Base-by-base conservation (phyloP, 1,140 invertebrate genomes). In the Monomorium pharaonis region DNA sequence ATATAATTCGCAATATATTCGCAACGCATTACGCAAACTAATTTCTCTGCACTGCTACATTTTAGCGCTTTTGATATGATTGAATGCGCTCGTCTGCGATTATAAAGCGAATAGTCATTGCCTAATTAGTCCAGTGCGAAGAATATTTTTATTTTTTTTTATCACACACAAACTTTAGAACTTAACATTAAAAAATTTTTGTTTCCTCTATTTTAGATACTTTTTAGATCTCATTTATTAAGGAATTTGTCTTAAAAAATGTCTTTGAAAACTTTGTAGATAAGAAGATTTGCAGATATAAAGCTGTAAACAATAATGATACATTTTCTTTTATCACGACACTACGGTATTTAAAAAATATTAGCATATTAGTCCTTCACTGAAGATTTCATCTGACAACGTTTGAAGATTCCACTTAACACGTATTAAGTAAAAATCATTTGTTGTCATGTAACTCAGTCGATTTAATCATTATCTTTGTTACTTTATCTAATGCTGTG, bases 351-450 rank as follows among this genome's bases (percentile, higher is more conserved):
- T 44, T 18, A 74, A 60, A 33, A 21, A 33, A 16, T 21, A 10
- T 44, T 72, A 14, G 3, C 6, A 62, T 3, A 67, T 24, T 24
- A 27, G 33, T 44, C 58, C 78, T 0, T 60, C 78, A 60, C 7
- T 44, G 78, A 83, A 83, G 37, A 83, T 42, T 69, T 37, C 42
- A 16, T 58, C 18, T 27, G 16, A n/a, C 78, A 58, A 18, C 78
- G 30, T 21, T 3, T 44, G 67, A 83, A 74, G 78, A 83, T 47
- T 0, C 1, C 10, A 16, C 14, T 27, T 70, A 27, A 56, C n/a
- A 56, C n/a, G 14, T 56, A n/a, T n/a, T 7, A 27, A 72, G 21
- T n/a, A 58, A 47, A 63, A 63, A 33, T 63, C 18, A 63, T 47
- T 24, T 24, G 18, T 24, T 24, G 18, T 77, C 42, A 63, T 30